Evolutionary conservation across 2,888 invertebrate genomes (phyloP).

Genomic region (Malachius bipustulatus): DNA sequence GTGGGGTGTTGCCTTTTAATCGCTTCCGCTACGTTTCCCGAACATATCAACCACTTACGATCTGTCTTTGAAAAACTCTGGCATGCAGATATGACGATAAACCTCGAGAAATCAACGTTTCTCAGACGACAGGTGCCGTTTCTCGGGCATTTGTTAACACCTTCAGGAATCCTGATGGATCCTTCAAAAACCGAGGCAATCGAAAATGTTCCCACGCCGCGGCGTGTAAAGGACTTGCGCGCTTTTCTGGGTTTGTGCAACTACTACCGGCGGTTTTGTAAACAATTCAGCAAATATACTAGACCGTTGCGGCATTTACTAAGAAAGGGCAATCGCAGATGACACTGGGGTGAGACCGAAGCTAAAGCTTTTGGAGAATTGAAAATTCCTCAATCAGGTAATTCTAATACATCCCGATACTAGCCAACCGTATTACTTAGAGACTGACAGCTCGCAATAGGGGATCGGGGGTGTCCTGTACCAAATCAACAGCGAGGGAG

Average conservation of each 20-base stretch:
- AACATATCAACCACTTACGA: conserved; percentile 4
- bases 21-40: conserved; percentile 3
- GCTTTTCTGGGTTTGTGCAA: conserved; percentile 10
- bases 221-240: conserved; percentile 7
- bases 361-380: too few species aligned
- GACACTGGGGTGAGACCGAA: too few species aligned
- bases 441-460: conserved; percentile 8
- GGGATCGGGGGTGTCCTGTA: conserved; percentile 11
- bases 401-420: conserved; percentile 5
- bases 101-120: conserved; percentile 1
- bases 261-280: conserved; percentile 7
- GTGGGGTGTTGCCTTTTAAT: conserved; percentile 2
- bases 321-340: too few species aligned
- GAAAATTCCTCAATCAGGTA: neutral
- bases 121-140: conserved; percentile 6
- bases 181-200: conserved; percentile 8
- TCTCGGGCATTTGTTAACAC: conserved; percentile 9
- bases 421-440: neutral
- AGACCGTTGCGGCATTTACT: neutral
- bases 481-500: neutral
- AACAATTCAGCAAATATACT: neutral
- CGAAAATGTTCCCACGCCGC: conserved; percentile 6
- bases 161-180: conserved; percentile 5
- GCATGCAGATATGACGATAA: neutral
- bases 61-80: neutral